Base-by-base conservation (phyloP, 2,888 invertebrate genomes). In the Aphidoletes aphidimyza region DNA sequence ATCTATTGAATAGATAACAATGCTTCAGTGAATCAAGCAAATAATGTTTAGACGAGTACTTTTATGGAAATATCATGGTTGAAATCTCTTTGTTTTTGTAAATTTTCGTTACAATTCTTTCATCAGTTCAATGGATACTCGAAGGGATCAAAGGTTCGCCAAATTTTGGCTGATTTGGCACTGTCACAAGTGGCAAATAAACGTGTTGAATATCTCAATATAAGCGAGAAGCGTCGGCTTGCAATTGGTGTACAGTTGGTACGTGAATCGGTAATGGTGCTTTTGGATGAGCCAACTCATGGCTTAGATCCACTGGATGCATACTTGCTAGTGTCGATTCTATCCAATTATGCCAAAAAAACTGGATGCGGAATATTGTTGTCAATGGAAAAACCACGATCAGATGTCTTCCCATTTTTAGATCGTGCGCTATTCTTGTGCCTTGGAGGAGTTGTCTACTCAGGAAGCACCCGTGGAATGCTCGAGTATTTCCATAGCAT, bases 251-350 rank as follows among this genome's bases (percentile, higher is more conserved):
- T 97, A 0, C 98, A 98, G 88, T 91, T 98, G 0, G 95, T 98
- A 69, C 94, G 97, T 88, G 98, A 99, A 91, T 98, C 98, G 86
- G 96, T 97, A 30, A 93, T 98, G 87, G 90, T 98, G 1, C 92
- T 98, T 0, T 91, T 98, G 86, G 98, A 98, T 88, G 98, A 98
- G 88, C 98, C 98, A 0, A 98, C 98, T 0, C 95, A 96, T 93
- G 97, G 97, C 86, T 91, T 99, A 86, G 98, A 98, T 89, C 97
- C 98, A 0, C 91, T 99, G 84, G 98, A 98, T 88, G 97, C 98
- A 0, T 98, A 98, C 89, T 92, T 99, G 86, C 94, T 99, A 9
- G 94, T 98, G 84, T 98, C 98, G 0, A 98, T 98, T 88, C 91
- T 98, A 1, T 97, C 97, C 36, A 97, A 97, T 87, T 93, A 95